A percentile compares a stretch with the other conserved stretches of the same genome.
Conservation (phyloP, 2,797 vertebrate species). For the Scyliorhinus canicula region DNA sequence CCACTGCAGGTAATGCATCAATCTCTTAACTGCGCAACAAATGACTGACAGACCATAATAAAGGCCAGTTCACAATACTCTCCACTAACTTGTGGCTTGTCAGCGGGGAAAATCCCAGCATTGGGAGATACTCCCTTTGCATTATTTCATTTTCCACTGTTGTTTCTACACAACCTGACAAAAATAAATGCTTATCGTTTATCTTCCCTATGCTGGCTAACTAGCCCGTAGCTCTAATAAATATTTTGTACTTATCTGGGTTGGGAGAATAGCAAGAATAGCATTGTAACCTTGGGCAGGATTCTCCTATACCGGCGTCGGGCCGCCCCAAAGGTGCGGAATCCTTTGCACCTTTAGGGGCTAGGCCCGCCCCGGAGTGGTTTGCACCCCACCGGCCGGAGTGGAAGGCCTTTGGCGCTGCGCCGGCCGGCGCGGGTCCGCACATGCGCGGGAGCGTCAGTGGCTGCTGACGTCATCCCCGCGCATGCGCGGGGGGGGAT, state of each 20-base stretch:
- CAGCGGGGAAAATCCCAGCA: background rate
- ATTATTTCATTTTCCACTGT: background rate
- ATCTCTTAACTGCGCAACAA: background rate
- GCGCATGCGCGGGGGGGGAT: too few species aligned
- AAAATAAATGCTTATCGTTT: background rate
- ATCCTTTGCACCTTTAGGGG: too few species aligned
- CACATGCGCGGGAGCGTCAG: too few species aligned
- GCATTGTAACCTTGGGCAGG: background rate
- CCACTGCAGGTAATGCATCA: conserved; percentile 81
- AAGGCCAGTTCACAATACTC: background rate
- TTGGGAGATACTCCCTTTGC: background rate
- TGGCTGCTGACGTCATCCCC: too few species aligned
- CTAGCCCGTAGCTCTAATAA: background rate
- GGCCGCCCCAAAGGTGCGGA: too few species aligned
- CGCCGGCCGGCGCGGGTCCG: too few species aligned
- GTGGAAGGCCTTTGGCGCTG: too few species aligned
- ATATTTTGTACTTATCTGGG: background rate
- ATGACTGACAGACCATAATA: too few species aligned
- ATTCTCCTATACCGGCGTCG: too few species aligned
- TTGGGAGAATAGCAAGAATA: background rate
- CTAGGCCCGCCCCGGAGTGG: too few species aligned
- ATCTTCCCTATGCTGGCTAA: too few species aligned
- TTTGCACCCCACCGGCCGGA: too few species aligned
- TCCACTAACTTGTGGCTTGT: background rate
- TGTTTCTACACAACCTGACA: background rate